Percentiles rank a stretch among this genome's conserved stretches.
Evolutionary conservation across 1,140 invertebrate genomes (phyloP).

Genomic region (Cydia strobilella): DNA sequence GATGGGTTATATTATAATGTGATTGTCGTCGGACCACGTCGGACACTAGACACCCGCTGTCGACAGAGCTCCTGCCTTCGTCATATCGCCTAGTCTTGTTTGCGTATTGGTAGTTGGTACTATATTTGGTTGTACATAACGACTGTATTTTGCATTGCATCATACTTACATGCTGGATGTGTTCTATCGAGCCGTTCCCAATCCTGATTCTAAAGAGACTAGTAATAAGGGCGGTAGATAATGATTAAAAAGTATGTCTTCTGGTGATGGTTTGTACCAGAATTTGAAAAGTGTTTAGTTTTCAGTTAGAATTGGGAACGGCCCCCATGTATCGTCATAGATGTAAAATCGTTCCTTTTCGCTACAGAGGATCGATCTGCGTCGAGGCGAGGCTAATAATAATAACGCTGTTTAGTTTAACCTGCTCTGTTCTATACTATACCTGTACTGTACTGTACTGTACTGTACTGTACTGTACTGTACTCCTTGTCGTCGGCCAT

Average conservation of each 20-base stretch:
- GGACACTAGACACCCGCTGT: background rate
- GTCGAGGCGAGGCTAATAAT: background rate
- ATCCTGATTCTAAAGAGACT: background rate
- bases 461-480: background rate
- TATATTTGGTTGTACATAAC: background rate
- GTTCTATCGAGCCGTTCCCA: background rate
- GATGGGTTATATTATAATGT: background rate
- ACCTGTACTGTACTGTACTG: background rate
- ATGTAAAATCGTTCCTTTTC: background rate
- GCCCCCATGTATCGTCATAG: background rate
- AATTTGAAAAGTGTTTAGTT: background rate
- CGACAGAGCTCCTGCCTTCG: conserved; percentile 4
- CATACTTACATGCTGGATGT: background rate
- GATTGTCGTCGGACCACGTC: background rate
- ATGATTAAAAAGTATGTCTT: no score
- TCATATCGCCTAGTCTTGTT: conserved; percentile 37
- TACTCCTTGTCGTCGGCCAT: background rate
- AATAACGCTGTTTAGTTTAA: background rate
- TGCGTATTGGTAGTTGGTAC: background rate
- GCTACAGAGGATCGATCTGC: background rate
- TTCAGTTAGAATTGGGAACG: background rate
- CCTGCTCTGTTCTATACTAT: no score
- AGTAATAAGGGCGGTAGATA: no score
- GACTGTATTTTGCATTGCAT: conserved; percentile 38
- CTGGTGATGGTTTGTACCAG: no score